These are phyloP conservation scores for Rafetus swinhoei DNA, from an alignment of 2,113 vertebrate genomes.

Conservation along the genomic window DNA sequence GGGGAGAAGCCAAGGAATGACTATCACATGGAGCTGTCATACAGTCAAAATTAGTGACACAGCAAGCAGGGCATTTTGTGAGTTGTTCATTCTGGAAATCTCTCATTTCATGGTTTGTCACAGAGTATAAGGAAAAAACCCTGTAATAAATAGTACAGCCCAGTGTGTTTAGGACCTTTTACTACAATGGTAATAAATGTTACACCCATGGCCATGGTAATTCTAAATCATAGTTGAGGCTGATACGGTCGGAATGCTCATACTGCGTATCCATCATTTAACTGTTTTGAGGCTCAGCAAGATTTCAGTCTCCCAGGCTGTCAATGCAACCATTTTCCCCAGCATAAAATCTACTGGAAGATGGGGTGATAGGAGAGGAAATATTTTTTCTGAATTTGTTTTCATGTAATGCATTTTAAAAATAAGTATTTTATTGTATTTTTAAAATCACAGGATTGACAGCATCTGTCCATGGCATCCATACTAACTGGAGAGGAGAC, in stretches of 20 bases:
- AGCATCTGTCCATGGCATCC: neutral
- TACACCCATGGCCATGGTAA: neutral
- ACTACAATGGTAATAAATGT: neutral
- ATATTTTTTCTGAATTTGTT: neutral
- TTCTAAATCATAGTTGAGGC: neutral
- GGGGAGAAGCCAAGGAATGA: neutral
- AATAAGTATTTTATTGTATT: neutral
- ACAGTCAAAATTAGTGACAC: neutral
- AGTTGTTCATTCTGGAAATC: neutral
- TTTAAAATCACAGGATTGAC: neutral
- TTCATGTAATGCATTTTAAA: neutral
- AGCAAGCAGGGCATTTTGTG: neutral
- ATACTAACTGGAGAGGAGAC: neutral
- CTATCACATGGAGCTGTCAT: neutral
- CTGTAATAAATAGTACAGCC: neutral
- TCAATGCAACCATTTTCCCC: neutral
- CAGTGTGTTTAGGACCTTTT: neutral
- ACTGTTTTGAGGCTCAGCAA: neutral
- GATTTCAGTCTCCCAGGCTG: neutral
- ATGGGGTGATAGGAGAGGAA: neutral
- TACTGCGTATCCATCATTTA: neutral
- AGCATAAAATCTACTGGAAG: neutral
- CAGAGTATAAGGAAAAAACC: neutral
- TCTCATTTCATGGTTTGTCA: neutral
- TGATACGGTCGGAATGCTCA: neutral